Evolutionary conservation across 2,888 invertebrate genomes (phyloP), one percentile per base, ranked within the genome.

Genomic region (Allygus modestus): DNA sequence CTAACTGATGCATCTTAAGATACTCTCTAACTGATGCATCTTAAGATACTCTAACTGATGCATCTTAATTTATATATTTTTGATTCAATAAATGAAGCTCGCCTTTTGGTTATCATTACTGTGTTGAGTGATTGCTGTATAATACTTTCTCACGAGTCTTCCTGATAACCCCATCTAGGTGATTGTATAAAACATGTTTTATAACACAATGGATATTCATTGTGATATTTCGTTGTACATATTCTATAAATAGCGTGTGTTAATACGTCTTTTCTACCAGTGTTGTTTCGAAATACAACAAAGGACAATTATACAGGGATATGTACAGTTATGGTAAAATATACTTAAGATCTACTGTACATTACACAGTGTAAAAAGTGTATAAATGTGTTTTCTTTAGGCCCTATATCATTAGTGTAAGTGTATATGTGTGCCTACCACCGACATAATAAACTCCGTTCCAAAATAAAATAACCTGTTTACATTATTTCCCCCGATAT

Each of bases 351-450:
- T 0, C 23, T 41, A 77, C 15, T 77, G 75, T 77, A 73, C 46
- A 46, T 77, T 79, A 9, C 12, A 4, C 1, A 11, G 33, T 79
- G 58, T 79, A 79, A 15, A 79, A 58, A 79, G 37, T 79, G 79
- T 79, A 79, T 58, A 79, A 28, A 79, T 79, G 79, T 79, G 79
- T 79, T 79, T 77, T 51, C 31, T 51, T 20, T 79, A 79, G 83
- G 58, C 83, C 41, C 83, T 54, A 83, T 83, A 83, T 83, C 83
- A 83, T 83, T 83, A 83, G 83, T 75, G 58, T 83, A 83, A 83
- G 83, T 83, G 83, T 83, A 51, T 82, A 75, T 75, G 83, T 83
- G 83, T 83, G 83, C 83, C 83, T 83, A 79, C 79, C 79, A 79
- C 58, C 37, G 23, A 79, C 20, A 79, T 31, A 79, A 77, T 77